phyloP scores from a whole-genome alignment of 2,888 invertebrate genomes.

The Pachydiplax longipennis region DNA sequence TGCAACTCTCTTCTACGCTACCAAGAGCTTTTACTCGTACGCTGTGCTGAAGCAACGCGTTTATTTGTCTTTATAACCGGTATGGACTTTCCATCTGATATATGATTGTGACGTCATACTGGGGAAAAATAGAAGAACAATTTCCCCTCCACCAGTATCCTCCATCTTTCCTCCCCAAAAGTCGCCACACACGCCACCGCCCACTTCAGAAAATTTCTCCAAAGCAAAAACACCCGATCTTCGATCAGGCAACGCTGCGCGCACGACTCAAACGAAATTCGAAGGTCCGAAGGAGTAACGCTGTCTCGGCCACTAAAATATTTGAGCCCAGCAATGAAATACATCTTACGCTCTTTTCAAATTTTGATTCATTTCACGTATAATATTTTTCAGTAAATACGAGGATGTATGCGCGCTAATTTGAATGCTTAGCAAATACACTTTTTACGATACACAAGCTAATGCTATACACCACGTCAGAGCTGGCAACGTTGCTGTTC shows the following conservation, averaged over 20 bases:
- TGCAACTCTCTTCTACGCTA: no score
- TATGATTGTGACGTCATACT: neutral
- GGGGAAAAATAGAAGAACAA: neutral
- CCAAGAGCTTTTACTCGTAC: no score
- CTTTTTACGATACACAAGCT: neutral
- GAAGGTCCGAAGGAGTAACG: neutral
- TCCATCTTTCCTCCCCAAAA: conserved; percentile 33
- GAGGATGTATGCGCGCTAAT: neutral
- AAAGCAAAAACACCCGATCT: conserved; percentile 13
- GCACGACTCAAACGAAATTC: neutral
- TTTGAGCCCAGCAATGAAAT: neutral
- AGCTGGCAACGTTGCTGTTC: conserved; percentile 20
- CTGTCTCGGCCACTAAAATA: no score
- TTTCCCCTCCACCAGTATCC: neutral
- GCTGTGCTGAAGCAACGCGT: neutral
- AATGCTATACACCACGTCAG: neutral
- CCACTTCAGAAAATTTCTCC: conserved; percentile 39
- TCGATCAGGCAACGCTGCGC: conserved; percentile 14
- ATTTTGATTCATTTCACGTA: neutral
- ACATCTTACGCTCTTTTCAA: neutral
- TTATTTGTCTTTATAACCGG: neutral
- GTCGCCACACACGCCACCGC: conserved; percentile 36
- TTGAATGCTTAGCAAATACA: neutral
- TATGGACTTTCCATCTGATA: neutral
- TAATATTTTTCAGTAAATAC: neutral